Base-by-base conservation (phyloP, 2,797 vertebrate species). In the Hemitrygon akajei region DNA sequence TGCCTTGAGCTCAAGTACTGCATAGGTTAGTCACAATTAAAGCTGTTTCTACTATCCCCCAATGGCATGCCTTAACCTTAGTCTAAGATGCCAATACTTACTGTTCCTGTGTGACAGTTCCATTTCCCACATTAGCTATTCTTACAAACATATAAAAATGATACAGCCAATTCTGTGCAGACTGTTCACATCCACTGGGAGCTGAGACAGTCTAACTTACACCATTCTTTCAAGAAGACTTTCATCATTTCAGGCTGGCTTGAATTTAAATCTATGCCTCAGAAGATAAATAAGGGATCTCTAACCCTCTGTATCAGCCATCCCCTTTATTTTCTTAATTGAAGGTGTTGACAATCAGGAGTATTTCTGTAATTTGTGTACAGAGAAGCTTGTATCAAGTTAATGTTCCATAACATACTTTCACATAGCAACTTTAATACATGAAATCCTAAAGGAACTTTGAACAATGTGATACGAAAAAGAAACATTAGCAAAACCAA, bases 51-150 rank as follows among this genome's bases (percentile, higher is more conserved):
- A 73, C 66, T 91, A 20, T 71, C 18, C 7, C 34, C 66, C 18
- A 71, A 71, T 37, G 11, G 71, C 20, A 47, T 22, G 60, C 22
- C 60, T 91, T 73, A 71, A 71, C 89, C 37, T 91, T 66, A 71
- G 20, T 91, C 66, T 73, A 63, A 71, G 89, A 73, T 71, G 89
- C 63, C 69, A 73, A 71, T 66, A 73, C 63, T 91, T 91, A 91
- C 63, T 27, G 34, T 4, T 22, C 37, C 89, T 18, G 40, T 25
- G 66, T 40, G 20, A 47, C 66, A 91, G 40, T 91, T 91, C 89
- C 89, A 91, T 91, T 91, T 91, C 89, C 89, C 37, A 71, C 22
- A 91, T 73, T 12, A 91, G 66, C 69, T 91, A 37, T 91, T 73
- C n/a, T 37, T 71, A 27, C 12, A 9, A 47, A 73, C 66, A 27